phyloP scores from a whole-genome alignment of 1,140 invertebrate genomes.

The Drosophila albomicans region DNA sequence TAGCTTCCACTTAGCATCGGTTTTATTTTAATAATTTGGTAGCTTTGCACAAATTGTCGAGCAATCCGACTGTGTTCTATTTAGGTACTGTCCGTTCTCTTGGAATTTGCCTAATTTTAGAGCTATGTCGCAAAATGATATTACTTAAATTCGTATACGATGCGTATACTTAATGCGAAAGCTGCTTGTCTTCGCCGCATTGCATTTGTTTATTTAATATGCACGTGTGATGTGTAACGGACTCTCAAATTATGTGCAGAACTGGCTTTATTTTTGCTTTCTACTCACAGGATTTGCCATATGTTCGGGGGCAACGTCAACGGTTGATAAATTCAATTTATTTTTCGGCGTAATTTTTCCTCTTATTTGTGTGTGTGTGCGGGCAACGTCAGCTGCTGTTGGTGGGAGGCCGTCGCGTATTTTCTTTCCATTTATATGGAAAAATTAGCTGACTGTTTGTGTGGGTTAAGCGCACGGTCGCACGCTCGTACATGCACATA shows the following conservation, averaged over 20 bases:
- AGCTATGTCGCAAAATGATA: conserved; percentile 21
- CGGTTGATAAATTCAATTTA: conserved; percentile 80
- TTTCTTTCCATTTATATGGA: conserved; percentile 71
- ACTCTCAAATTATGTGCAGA: conserved; percentile 62
- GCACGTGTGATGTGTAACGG: conserved; percentile 6
- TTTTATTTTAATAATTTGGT: conserved; percentile 33
- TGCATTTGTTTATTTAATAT: conserved; percentile 45
- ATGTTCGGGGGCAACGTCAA: conserved; percentile 37
- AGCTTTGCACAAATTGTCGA: conserved; percentile 6
- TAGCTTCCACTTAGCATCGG: not conserved
- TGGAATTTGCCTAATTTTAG: not conserved
- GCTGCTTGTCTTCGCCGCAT: conserved; percentile 9
- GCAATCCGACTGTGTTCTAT: not conserved
- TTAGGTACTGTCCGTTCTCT: not conserved
- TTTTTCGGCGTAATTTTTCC: conserved; percentile 63
- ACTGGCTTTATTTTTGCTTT: conserved; percentile 30
- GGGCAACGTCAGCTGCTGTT: conserved; percentile 9
- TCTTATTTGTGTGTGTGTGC: conserved; percentile 9
- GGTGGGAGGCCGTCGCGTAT: conserved; percentile 44
- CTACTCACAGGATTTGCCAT: conserved; percentile 9
- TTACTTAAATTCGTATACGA: not conserved
- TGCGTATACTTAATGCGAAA: conserved; percentile 32
- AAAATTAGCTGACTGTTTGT: conserved; percentile 66
- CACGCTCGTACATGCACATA: conserved; percentile 65
- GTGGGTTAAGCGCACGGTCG: conserved; percentile 68